phyloP scores from a whole-genome alignment of 1,140 invertebrate genomes.

The Drosophila orosa region DNA sequence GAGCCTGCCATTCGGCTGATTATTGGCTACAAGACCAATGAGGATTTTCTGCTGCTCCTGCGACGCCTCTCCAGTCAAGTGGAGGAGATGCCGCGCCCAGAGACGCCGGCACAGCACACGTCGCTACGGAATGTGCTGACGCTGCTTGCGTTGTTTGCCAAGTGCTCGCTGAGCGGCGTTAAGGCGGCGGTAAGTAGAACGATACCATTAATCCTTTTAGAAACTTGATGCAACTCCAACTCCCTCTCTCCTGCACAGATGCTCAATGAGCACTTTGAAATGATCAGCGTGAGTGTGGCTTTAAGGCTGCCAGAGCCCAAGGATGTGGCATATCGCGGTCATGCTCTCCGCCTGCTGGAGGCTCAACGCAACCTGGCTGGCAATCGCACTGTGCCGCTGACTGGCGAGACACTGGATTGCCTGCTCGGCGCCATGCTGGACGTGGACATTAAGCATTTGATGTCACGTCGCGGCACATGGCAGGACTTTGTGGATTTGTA shows the following conservation, averaged over 20 bases:
- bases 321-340: constrained; percentile 24
- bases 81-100: constrained; percentile 39
- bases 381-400: constrained; percentile 72
- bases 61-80: constrained; percentile 41
- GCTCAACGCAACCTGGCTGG: constrained; percentile 62
- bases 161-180: constrained; percentile 71
- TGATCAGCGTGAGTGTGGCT: constrained; percentile 52
- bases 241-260: constrained; percentile 49
- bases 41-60: constrained; percentile 70
- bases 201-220: not conserved
- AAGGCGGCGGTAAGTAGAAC: constrained; percentile 71
- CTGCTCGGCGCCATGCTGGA: constrained; percentile 68
- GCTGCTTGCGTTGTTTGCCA: constrained; percentile 62
- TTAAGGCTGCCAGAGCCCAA: constrained; percentile 47
- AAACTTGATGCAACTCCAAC: not conserved
- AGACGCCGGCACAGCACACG: constrained; percentile 33
- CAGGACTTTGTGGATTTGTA: constrained; percentile 60
- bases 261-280: constrained; percentile 78
- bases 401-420: constrained; percentile 69
- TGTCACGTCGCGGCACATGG: constrained; percentile 37
- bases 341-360: constrained; percentile 47
- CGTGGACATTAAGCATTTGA: constrained; percentile 69
- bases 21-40: constrained; percentile 79
- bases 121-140: constrained; percentile 60
- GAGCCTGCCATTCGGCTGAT: constrained; percentile 71